Evolutionary conservation across 2,113 vertebrate species (phyloP), one percentile per base, ranked within the genome.

Genomic region (Syngnathus floridae): DNA sequence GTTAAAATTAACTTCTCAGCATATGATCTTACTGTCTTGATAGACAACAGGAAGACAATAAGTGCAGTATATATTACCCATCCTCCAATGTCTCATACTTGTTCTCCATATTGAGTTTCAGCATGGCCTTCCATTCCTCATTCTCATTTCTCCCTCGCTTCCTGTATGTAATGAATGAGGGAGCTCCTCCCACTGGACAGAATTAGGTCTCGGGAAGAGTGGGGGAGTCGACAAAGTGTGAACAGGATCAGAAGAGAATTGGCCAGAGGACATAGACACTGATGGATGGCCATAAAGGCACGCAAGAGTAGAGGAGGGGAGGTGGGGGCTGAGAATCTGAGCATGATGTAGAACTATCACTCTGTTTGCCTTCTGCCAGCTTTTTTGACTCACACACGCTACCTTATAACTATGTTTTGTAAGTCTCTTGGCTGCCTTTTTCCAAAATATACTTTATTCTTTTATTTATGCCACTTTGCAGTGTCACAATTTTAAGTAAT

Each of bases 201-300:
- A 87, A 85, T 84, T 86, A 74, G 87, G 85, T 88, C 87, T 88
- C 72, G 0, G 55, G 72, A 78, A 85, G 72, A 77, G 67, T 22
- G 62, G 77, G 45, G 70, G 67, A 62, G 73, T 67, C 43, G 66
- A 79, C 79, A 62, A 73, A 75, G 76, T 80, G 76, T 83, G 85
- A 78, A 64, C 49, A 5, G 75, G 48, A 60, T 70, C 35, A 46
- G 67, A 62, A 72, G 49, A 70, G 72, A 73, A 60, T 83, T 81
- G 78, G 83, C 77, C 72, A 76, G 80, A 67, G 65, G 64, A 82
- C 83, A 87, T 84, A 81, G 71, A 70, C 67, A 31, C 72, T 80
- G 81, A 86, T 85, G 77, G 72, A 86, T 81, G 75, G 67, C 77
- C 48, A 11, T 38, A 61, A 73, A 74, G 65, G 51, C 35, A 26